Evolutionary conservation across 2,113 vertebrate species (phyloP), one percentile per base, ranked within the genome.

Genomic region (Macaca fascicularis): DNA sequence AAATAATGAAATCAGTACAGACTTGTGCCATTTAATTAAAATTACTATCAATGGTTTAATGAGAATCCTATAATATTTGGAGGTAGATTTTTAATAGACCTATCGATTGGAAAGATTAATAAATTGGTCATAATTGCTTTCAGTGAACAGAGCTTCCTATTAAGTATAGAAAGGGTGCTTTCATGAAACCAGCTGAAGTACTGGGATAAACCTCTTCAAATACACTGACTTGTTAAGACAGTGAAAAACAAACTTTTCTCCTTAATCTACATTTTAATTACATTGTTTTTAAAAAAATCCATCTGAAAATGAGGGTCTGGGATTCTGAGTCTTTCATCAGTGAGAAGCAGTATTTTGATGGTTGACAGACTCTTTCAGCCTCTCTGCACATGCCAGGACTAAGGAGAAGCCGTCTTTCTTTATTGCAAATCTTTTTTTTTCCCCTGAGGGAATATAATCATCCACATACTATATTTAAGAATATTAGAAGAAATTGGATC

Each of bases 1-100:
- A 90, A 87, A 95, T 81, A 87, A 93, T 84, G 75, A 94, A 67
- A 92, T 72, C 83, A 67, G 64, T n/a, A 27, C 48, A 76, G 27
- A 81, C 80, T 70, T 88, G 50, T 14, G 78, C 57, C 50, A 76
- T 84, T 90, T 86, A 89, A 87, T 96, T 96, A 90, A 93, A 91
- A 75, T 92, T 57, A 25, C 35, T 72, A 57, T 69, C 43, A 40
- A 2, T 67, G 25, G 10, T 84, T 93, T 85, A 80, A 72, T 90
- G 81, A 88, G 64, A 96, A 78, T 92, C 55, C 40, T 76, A 45
- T 72, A 90, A 75, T 81, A 70, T 38, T 78, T 80, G 85, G 84
- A 64, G 80, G 70, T 32, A n/a, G 32, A 30, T 55, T 93, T 64
- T 74, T 95, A 89, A 76, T 75, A 94, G 93, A 45, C 5, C 48